These are phyloP conservation scores for Tenebrio molitor DNA, from an alignment of 1,140 invertebrate species.

Conservation along the genomic window DNA sequence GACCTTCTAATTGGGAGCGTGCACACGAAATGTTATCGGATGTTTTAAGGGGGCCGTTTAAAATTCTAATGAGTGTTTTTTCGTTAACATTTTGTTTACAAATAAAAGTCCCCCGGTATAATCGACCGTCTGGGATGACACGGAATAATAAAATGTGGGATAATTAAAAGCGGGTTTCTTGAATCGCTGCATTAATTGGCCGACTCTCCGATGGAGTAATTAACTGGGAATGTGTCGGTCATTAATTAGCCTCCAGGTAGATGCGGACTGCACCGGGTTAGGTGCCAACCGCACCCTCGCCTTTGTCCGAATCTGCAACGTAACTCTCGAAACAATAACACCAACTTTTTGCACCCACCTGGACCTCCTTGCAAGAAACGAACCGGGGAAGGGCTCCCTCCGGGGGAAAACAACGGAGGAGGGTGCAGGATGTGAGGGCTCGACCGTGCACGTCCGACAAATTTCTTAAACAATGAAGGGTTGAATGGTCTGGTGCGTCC, in stretches of 20 bases:
- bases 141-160: constrained; percentile 59
- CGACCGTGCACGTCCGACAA: no score
- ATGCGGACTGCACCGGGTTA: constrained; percentile 34
- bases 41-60: constrained; percentile 54
- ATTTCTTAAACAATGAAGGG: no score
- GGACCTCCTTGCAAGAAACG: neutral
- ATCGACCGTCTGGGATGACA: constrained; percentile 50
- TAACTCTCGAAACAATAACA: constrained; percentile 54
- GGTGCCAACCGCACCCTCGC: constrained; percentile 55
- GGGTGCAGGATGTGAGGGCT: neutral
- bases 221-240: constrained; percentile 62
- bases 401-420: neutral
- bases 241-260: constrained; percentile 62
- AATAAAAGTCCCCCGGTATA: constrained; percentile 56
- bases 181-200: constrained; percentile 61
- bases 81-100: constrained; percentile 61
- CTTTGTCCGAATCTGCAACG: constrained; percentile 56
- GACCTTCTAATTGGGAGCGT: constrained; percentile 49
- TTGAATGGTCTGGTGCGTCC: no score
- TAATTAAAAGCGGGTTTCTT: constrained; percentile 62
- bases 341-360: constrained; percentile 29
- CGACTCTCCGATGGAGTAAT: constrained; percentile 60
- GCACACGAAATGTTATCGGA: constrained; percentile 41
- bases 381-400: no score
- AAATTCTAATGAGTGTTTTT: constrained; percentile 61